phyloP scores from a whole-genome alignment of 2,797 vertebrate species.

The Macropodus opercularis region DNA sequence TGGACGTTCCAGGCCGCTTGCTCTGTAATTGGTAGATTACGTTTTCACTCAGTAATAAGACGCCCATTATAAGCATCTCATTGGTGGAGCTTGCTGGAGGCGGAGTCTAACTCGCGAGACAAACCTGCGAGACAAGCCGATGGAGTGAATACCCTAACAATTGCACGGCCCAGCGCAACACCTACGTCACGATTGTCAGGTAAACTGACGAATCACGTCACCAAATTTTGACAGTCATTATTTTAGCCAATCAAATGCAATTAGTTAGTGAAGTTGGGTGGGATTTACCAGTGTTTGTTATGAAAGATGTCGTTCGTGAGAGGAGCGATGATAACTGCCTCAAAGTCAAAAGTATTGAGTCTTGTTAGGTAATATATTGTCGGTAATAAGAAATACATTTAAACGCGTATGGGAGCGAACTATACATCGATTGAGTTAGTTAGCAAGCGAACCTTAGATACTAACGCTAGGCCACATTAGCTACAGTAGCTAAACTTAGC shows the following conservation, averaged over 20 bases:
- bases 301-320: constrained; percentile 73
- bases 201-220: constrained; percentile 33
- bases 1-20: accelerated
- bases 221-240: not conserved
- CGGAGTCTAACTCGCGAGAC: accelerated
- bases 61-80: not conserved
- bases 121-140: not conserved
- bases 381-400: accelerated
- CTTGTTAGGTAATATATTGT: constrained; percentile 61
- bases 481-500: constrained; percentile 4
- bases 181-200: not conserved
- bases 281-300: constrained; percentile 43
- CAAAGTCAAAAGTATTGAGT: constrained; percentile 62
- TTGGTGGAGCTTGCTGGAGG: accelerated
- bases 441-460: constrained; percentile 27
- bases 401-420: not conserved
- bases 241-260: constrained; percentile 51
- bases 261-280: accelerated
- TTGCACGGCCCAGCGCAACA: accelerated
- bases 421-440: not conserved
- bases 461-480: not conserved
- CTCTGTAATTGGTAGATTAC: not conserved
- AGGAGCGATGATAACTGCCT: constrained; percentile 61
- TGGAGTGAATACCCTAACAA: accelerated
- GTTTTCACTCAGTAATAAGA: accelerated